Evolutionary conservation across 1,140 invertebrate genomes (phyloP).

Genomic region (Rhynchophorus ferrugineus): DNA sequence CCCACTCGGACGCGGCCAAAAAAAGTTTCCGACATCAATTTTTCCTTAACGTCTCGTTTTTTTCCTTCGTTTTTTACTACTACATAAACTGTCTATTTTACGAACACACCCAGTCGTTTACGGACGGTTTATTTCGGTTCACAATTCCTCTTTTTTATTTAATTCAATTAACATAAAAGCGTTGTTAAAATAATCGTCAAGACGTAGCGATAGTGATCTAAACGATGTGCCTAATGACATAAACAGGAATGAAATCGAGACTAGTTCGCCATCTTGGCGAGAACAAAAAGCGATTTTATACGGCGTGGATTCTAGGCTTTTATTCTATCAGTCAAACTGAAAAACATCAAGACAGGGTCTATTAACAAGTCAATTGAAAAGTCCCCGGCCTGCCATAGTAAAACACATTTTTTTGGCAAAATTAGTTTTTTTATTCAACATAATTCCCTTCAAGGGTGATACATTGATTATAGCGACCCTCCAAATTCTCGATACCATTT

Average conservation of each 20-base stretch:
- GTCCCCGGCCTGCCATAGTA: too few species aligned
- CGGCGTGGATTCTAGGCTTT: background rate
- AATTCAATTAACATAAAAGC: conserved; percentile 22
- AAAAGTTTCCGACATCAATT: too few species aligned
- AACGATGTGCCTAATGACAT: conserved; percentile 8
- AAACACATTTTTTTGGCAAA: too few species aligned
- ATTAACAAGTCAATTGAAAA: too few species aligned
- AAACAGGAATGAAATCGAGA: conserved; percentile 9
- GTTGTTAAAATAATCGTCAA: conserved; percentile 21
- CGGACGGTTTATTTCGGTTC: conserved; percentile 12
- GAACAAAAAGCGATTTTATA: background rate
- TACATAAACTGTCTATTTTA: background rate
- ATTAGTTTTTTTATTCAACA: too few species aligned
- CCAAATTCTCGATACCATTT: too few species aligned
- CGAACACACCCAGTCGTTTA: conserved; percentile 14
- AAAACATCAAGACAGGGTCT: too few species aligned
- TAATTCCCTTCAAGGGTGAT: too few species aligned
- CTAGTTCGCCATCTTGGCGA: background rate
- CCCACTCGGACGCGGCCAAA: too few species aligned
- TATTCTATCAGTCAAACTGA: too few species aligned
- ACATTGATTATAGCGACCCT: too few species aligned
- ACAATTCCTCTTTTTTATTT: conserved; percentile 14
- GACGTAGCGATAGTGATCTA: conserved; percentile 15
- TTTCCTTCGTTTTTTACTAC: background rate
- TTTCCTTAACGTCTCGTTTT: too few species aligned